Evolutionary conservation across 2,888 invertebrate species (phyloP), one percentile per base, ranked within the genome.

Genomic region (Meteorus cinctellus): DNA sequence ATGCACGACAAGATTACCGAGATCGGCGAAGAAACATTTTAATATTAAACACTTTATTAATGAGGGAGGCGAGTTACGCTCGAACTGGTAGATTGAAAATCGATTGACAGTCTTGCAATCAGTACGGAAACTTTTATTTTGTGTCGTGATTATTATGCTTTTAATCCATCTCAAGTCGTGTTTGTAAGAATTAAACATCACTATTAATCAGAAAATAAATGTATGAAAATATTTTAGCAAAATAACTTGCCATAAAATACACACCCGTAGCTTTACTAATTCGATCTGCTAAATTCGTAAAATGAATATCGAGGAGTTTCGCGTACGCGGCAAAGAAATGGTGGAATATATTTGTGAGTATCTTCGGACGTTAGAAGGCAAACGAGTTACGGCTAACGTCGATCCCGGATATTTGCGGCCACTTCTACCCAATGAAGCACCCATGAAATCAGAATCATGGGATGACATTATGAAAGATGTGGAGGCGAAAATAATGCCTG

Each of bases 341-440:
- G 95, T 98, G 80, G 98, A 98, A 88, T 98, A 97, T 90, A 97
- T 98, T 82, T 97, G 97, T 89, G 93, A 95, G 82, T 98, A 98
- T 87, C 92, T 97, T 92, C 94, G 93, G 78, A 96, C 94, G n/a
- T 90, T 98, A 81, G 92, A 92, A 19, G 91, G 93, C 45, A 92
- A 96, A 72, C 92, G 96, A 36, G 98, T 98, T 24, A 96, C 96
- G 10, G 97, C 98, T 0, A 94, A 94, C 81, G 95, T 98, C 45
- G 96, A 97, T 87, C 98, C 98, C 0, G 98, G 98, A 1, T 98
- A 98, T 90, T 91, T 98, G 71, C 92, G 94, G 73, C 92, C 93
- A 70, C 91, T 96, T 80, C 88, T 98, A 78, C 97, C 98, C 1
- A 90, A 91, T 10, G 94, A 95, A 85, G 96, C 98, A 0, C 98